Base-by-base conservation (phyloP, 2,888 invertebrate species). In the Exephanes ischioxanthus region DNA sequence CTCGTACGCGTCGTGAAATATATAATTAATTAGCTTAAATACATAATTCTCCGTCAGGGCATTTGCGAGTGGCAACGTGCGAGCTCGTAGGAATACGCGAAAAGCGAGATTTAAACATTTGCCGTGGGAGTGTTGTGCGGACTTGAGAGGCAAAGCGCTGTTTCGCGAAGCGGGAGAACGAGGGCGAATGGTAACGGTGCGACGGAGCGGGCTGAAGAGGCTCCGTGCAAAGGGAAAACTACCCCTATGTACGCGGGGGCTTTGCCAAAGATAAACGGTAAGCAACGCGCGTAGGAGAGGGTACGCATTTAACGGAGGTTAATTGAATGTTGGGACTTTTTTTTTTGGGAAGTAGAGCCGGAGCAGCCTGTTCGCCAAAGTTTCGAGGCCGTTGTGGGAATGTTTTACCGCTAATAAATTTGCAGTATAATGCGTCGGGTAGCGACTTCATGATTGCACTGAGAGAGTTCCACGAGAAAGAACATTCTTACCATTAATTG, bases 11-110 rank as follows among this genome's bases (percentile, higher is more conserved):
- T 16, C 0, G 63, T 48, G 51, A n/a, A 63, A 75, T 75, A 30
- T 72, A 76, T 58, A 11, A 80, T 84, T 76, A 84, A 80, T 84
- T 76, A 80, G 53, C 71, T 68, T 51, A 72, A 79, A 80, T 61
- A 77, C 66, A 55, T 72, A 66, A 33, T 37, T 51, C 14, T 45
- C 45, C 14, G 45, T 14, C 14, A n/a, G 16, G 37, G 37, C 61
- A 11, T 7, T 7, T 14, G 55, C 53, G 72, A 80, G 58, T 61
- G 41, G 41, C n/a, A 55, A 45, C 51, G 41, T 53, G 67, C 63
- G 33, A 5, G 26, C 45, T 0, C 45, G 45, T 14, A 45, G n/a
- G 26, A 79, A 33, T 45, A 73, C 16, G 30, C 68, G 11, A 16
- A 83, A 48, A 58, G 19, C 41, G 66, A 66, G 58, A 71, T 84